Percentiles rank a stretch among this genome's conserved stretches.
Conservation (phyloP, 2,797 vertebrate genomes). For the Antrozous pallidus region DNA sequence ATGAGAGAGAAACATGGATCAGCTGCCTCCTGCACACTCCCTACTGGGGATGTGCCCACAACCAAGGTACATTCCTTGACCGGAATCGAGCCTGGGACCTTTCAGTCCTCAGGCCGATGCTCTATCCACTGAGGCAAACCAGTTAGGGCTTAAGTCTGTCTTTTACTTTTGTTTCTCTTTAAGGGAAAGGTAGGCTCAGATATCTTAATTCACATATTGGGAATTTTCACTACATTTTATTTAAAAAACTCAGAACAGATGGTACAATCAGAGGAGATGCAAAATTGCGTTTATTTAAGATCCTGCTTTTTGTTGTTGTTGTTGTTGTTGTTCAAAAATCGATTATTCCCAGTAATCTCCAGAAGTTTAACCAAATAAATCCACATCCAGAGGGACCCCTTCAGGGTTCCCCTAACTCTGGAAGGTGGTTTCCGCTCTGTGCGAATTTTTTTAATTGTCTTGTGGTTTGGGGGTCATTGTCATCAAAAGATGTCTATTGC, state of each 20-base stretch:
- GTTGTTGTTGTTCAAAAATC: no score
- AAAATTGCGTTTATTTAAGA: neutral
- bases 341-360: neutral
- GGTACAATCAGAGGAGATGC: neutral
- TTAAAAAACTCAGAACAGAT: neutral
- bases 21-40: no score
- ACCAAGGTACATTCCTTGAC: no score
- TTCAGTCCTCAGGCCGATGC: no score
- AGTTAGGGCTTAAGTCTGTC: neutral
- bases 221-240: neutral
- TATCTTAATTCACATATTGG: neutral
- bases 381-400: neutral
- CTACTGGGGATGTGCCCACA: no score
- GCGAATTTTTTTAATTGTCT: neutral
- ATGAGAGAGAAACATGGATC: no score
- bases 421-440: neutral
- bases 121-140: no score
- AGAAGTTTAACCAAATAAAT: neutral
- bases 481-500: neutral
- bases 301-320: neutral
- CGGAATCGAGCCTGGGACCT: no score
- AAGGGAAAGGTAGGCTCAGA: neutral
- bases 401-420: neutral
- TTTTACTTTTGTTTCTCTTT: neutral
- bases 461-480: neutral